phyloP scores from a whole-genome alignment of 2,113 vertebrate species.

The Gallinago jamesoni region DNA sequence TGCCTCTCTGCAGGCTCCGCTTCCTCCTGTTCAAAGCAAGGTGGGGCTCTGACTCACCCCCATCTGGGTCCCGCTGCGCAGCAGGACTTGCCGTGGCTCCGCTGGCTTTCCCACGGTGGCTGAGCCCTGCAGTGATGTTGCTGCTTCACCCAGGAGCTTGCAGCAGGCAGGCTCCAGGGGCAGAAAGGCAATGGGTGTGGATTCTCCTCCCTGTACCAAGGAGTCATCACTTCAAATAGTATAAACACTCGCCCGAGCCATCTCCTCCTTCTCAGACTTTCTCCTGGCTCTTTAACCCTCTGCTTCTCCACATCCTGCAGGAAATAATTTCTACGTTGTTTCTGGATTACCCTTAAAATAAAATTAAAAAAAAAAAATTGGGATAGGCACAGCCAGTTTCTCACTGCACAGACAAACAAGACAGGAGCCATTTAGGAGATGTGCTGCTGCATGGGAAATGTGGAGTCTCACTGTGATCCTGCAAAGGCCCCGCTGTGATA shows the following conservation, averaged over 20 bases:
- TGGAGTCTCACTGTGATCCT: neutral
- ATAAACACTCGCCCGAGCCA: neutral
- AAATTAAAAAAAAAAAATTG: neutral
- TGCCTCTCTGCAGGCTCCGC: neutral
- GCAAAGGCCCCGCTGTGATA: rapidly evolving
- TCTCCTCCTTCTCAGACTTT: neutral
- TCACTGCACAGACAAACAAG: neutral
- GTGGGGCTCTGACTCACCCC: conserved; percentile 30
- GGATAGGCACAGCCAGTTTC: neutral
- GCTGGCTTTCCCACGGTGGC: conserved; percentile 42
- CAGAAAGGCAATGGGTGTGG: conserved; percentile 1
- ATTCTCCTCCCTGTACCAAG: neutral
- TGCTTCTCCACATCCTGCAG: neutral
- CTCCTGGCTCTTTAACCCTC: neutral
- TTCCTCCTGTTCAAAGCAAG: neutral
- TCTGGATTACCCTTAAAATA: neutral
- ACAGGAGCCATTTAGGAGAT: neutral
- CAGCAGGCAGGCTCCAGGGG: neutral
- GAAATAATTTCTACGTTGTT: neutral
- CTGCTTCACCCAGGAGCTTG: neutral
- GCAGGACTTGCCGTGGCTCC: neutral
- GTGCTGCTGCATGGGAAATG: neutral
- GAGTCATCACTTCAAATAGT: neutral
- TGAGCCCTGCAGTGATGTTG: neutral
- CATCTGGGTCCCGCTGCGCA: neutral